Evolutionary conservation across 37 sponge, comb jelly and placozoan genomes (phyloP), one percentile per base, ranked within the genome.

Genomic region (Spongilla lacustris): DNA sequence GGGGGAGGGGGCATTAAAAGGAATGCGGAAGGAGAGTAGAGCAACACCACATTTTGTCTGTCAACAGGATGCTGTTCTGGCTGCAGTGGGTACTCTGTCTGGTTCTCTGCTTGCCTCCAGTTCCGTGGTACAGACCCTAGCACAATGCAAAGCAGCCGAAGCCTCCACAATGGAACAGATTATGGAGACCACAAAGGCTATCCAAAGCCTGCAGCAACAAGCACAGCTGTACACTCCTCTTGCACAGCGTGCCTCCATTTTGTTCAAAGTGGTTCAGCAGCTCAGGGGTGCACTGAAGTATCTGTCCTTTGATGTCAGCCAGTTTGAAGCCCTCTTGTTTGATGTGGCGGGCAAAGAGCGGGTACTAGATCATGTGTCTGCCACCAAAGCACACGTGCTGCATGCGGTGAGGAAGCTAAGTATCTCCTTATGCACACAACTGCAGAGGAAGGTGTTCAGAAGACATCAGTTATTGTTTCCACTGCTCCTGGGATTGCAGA

Each of bases 391-490:
- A 0, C 80, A 79, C 30, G 83, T 88, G 10, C 77, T 88, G 1
- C 71, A 48, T 41, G 30, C 33, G 4, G 41, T 81, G 22, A 79
- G 80, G 32, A 25, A 84, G 75, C 37, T 72, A 32, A 24, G 32
- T 25, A 31, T 27, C 36, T 67, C 35, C 31, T 2, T 24, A n/a
- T 25, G 14, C 48, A 14, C 58, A 6, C 58, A 13, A 1, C 58
- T 58, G 19, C 58, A 58, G 58, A 58, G 58, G 11, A 58, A 58
- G 58, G 10, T 80, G 68, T 85, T 85, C 32, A 26, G 71, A 29
- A 80, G 86, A 29, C 90, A 90, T 34, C 90, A 90, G 35, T 12
- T 80, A 28, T 21, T 90, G 36, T 41, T 90, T 25, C 75, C 86
- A 22, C 69, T 90, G 36, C 69, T 90, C 50, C 70, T 90, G 27